Evolutionary conservation across 1,140 invertebrate genomes (phyloP).

Genomic region (Macrostomum lignano): DNA sequence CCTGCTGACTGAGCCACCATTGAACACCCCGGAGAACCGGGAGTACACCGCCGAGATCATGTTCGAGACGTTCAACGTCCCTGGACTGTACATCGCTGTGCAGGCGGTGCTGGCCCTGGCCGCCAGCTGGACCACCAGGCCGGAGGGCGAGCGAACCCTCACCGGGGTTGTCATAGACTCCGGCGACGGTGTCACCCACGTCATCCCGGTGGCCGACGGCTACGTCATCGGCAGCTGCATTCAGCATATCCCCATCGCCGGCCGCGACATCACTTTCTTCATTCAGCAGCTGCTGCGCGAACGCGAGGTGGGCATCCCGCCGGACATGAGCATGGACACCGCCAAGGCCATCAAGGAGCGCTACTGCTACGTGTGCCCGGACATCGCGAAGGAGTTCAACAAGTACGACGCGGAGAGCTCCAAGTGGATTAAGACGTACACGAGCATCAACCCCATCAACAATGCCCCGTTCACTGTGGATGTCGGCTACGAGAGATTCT

Average conservation of each 20-base stretch:
- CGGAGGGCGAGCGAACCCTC: slow-evolving; percentile 56
- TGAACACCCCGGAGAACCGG: slow-evolving; percentile 94
- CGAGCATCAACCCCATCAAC: slow-evolving; percentile 67
- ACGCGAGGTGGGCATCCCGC: slow-evolving; percentile 79
- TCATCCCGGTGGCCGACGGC: slow-evolving; percentile 94
- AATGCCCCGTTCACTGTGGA: slow-evolving; percentile 77
- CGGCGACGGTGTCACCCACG: slow-evolving; percentile 95
- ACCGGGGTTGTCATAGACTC: slow-evolving; percentile 90
- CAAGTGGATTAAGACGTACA: slow-evolving; percentile 79
- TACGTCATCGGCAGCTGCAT: slow-evolving; percentile 99
- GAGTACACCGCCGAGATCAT: slow-evolving; percentile 99
- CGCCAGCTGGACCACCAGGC: slow-evolving; percentile 74
- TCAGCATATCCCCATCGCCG: slow-evolving; percentile 97
- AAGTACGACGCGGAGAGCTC: slow-evolving; percentile 79
- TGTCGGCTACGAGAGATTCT: slow-evolving; percentile 90
- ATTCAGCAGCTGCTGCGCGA: slow-evolving; percentile 85
- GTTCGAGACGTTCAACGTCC: slow-evolving; percentile 99
- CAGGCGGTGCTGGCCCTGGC: slow-evolving; percentile 87
- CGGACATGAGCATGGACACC: slow-evolving; percentile 91
- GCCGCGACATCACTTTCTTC: slow-evolving; percentile 92
- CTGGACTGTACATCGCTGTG: slow-evolving; percentile 88
- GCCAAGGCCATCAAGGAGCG: slow-evolving; percentile 76
- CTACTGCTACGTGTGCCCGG: slow-evolving; percentile 87
- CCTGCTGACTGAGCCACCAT: slow-evolving; percentile 85
- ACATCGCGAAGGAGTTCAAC: slow-evolving; percentile 93